Conservation (phyloP, 2,888 invertebrate species). For the Lamproptera curius region DNA sequence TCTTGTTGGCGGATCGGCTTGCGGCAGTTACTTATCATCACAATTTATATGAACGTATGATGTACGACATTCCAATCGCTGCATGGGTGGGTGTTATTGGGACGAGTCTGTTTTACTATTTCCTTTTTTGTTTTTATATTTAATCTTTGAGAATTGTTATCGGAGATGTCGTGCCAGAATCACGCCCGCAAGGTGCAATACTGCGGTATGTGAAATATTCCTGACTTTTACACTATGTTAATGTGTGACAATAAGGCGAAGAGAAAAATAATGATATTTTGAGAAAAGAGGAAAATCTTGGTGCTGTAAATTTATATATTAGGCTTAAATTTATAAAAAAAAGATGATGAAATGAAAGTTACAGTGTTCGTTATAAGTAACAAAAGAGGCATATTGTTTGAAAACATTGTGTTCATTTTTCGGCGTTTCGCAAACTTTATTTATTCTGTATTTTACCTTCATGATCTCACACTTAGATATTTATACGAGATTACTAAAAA, state of each 20-base stretch:
- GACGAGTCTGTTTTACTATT: too few relatives aligned
- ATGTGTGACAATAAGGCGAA: conserved; percentile 77
- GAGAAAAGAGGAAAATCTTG: conserved; percentile 76
- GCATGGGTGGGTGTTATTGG: conserved; percentile 35
- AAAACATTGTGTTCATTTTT: conserved; percentile 73
- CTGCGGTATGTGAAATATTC: conserved; percentile 67
- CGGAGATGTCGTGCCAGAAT: conserved; percentile 25
- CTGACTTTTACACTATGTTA: conserved; percentile 72
- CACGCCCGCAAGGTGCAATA: conserved; percentile 62
- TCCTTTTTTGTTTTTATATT: too few relatives aligned
- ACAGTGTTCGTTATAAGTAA: conserved; percentile 72
- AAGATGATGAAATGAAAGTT: conserved; percentile 39
- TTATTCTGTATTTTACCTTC: conserved; percentile 72
- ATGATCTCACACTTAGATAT: conserved; percentile 77
- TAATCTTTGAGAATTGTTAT: conserved; percentile 16
- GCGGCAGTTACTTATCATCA: conserved; percentile 26
- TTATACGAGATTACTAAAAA: conserved; percentile 76
- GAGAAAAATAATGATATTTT: conserved; percentile 72
- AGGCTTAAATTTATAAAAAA: conserved; percentile 75
- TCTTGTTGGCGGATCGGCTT: conserved; percentile 32
- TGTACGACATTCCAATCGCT: conserved; percentile 54
- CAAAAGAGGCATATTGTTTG: conserved; percentile 75
- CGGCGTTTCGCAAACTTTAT: conserved; percentile 65
- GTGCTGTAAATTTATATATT: conserved; percentile 79
- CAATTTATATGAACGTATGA: conserved; percentile 23